Evolutionary conservation across 2,113 vertebrate genomes (phyloP).

Genomic region (Calypte anna): DNA sequence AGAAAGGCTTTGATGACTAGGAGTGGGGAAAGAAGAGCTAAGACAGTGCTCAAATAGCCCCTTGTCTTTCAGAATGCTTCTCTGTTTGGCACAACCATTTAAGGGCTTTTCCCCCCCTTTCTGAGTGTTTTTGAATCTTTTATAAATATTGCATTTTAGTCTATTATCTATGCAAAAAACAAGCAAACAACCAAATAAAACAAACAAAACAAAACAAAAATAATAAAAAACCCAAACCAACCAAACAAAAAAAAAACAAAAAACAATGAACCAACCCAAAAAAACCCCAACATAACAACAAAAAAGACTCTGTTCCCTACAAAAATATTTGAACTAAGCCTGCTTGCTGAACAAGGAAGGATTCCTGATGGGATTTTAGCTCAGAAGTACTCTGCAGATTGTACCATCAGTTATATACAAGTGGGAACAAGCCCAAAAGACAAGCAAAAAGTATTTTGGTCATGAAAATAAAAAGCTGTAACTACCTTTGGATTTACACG

Average conservation of each 20-base stretch:
- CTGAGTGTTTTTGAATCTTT: not conserved
- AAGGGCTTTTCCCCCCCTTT: not conserved
- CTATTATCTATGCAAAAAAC: not conserved
- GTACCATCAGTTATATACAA: not conserved
- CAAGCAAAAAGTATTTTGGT: not conserved
- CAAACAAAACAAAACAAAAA: too few relatives aligned
- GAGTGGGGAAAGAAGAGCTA: not conserved
- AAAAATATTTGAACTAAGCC: not conserved
- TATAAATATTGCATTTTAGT: not conserved
- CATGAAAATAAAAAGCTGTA: not conserved
- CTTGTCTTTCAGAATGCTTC: not conserved
- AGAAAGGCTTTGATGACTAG: not conserved
- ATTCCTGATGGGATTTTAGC: not conserved
- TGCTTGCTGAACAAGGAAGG: not conserved
- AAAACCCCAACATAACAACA: too few relatives aligned
- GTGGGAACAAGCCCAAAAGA: not conserved
- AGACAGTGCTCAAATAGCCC: not conserved
- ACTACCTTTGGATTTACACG: not conserved
- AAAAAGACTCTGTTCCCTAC: not conserved
- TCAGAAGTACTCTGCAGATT: not conserved
- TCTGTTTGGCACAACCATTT: not conserved
- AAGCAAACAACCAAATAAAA: too few relatives aligned
- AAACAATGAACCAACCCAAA: too few relatives aligned
- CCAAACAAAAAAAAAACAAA: not conserved
- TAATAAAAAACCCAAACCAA: too few relatives aligned